A percentile compares a stretch with the other conserved stretches of the same genome.
Conservation (phyloP, 2,113 vertebrate species). For the Thinocorus orbignyianus region DNA sequence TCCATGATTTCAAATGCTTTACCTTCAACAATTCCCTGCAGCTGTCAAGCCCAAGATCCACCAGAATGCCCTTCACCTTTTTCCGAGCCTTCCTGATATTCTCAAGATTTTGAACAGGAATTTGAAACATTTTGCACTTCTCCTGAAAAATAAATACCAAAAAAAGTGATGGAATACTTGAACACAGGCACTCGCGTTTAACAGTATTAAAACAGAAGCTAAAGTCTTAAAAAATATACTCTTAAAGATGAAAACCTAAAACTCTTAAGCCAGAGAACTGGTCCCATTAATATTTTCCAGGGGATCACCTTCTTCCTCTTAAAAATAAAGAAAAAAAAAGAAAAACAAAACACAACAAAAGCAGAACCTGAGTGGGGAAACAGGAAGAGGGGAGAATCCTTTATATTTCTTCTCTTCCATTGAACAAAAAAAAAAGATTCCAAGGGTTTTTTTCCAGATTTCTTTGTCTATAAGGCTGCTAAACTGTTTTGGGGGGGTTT, state of each 20-base stretch:
- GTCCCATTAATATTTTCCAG: background rate
- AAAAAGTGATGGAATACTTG: background rate
- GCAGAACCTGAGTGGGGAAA: fast-evolving
- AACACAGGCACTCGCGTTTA: background rate
- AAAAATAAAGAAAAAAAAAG: background rate
- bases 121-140: constrained; percentile 86
- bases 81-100: constrained; percentile 86
- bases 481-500: background rate
- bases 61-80: constrained; percentile 85
- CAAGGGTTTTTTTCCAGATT: background rate
- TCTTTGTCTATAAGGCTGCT: background rate
- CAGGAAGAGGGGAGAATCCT: fast-evolving
- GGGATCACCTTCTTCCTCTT: background rate
- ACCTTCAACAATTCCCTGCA: constrained; percentile 85
- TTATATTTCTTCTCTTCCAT: background rate
- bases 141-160: constrained; percentile 57
- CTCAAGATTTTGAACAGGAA: constrained; percentile 87
- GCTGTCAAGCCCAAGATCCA: constrained; percentile 84
- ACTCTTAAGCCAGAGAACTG: background rate
- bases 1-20: constrained; percentile 17
- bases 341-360: background rate
- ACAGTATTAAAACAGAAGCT: background rate
- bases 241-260: background rate
- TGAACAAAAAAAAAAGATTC: background rate
- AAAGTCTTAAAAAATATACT: background rate